Evolutionary conservation across 2,888 invertebrate genomes (phyloP).

Genomic region (Thereva unica): DNA sequence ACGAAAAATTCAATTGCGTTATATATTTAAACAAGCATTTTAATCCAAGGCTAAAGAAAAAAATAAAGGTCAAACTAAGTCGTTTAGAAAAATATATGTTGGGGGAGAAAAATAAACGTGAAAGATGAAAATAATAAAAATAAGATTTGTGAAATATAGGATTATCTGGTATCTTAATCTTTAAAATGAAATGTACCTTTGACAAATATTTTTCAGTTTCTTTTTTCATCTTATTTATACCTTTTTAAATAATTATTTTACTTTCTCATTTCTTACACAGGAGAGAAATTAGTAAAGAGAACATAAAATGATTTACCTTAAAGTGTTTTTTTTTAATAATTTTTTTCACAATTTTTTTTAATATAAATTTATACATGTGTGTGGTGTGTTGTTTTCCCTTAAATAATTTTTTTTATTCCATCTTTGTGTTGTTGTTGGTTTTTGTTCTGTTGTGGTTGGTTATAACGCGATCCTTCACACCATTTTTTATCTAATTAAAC

Average conservation of each 20-base stretch:
- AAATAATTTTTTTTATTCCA: conserved; percentile 8
- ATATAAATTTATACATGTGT: conserved; percentile 37
- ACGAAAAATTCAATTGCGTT: too few relatives aligned
- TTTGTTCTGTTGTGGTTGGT: conserved; percentile 23
- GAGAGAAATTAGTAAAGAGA: conserved; percentile 34
- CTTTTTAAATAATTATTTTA: conserved; percentile 36
- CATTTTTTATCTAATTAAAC: not conserved
- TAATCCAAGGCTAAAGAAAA: too few relatives aligned
- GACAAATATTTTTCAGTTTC: conserved; percentile 25
- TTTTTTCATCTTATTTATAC: conserved; percentile 24
- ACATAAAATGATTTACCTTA: conserved; percentile 22
- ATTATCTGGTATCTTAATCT: not conserved
- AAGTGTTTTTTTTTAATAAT: not conserved
- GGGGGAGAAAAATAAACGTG: conserved; percentile 3
- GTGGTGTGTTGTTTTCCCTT: conserved; percentile 17
- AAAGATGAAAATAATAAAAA: too few relatives aligned
- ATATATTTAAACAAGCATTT: too few relatives aligned
- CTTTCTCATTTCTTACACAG: conserved; percentile 37
- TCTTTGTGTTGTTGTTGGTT: conserved; percentile 10
- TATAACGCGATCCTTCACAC: conserved; percentile 23
- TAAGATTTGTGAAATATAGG: too few relatives aligned
- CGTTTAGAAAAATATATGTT: conserved; percentile 4
- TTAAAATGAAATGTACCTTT: conserved; percentile 12
- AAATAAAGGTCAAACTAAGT: too few relatives aligned
- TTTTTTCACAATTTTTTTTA: conserved; percentile 20